phyloP scores from a whole-genome alignment of 2,113 vertebrate species.

The Equus quagga region DNA sequence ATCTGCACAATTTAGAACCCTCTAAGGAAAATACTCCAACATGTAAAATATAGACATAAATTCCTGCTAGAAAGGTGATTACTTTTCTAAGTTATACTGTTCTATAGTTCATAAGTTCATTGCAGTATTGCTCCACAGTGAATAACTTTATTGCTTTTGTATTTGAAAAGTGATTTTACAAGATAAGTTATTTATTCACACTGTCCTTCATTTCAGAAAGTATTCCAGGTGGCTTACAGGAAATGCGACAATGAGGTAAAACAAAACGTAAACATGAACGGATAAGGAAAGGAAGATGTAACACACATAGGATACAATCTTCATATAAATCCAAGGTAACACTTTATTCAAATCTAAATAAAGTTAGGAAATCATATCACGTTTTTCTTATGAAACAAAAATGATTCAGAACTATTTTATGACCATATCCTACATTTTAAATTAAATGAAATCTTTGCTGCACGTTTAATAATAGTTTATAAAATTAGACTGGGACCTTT shows the following conservation, averaged over 20 bases:
- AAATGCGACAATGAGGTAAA: neutral
- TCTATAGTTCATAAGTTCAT: neutral
- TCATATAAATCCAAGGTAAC: neutral
- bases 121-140: neutral
- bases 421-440: neutral
- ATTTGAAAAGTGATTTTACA: neutral
- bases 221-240: neutral
- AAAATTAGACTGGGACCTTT: neutral
- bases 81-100: neutral
- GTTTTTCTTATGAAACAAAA: conserved; percentile 37
- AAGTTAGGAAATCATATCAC: neutral
- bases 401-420: neutral
- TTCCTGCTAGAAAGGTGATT: neutral
- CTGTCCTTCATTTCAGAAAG: conserved; percentile 20
- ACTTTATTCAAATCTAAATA: neutral
- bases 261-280: neutral
- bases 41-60: conserved; percentile 25
- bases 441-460: neutral
- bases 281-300: neutral
- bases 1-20: neutral
- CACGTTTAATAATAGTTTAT: neutral
- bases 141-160: neutral
- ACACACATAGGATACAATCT: neutral
- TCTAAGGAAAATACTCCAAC: neutral
- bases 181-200: neutral